Evolutionary conservation across 2,888 invertebrate species (phyloP), one percentile per base, ranked within the genome.

Genomic region (Zaprionus lineosus): DNA sequence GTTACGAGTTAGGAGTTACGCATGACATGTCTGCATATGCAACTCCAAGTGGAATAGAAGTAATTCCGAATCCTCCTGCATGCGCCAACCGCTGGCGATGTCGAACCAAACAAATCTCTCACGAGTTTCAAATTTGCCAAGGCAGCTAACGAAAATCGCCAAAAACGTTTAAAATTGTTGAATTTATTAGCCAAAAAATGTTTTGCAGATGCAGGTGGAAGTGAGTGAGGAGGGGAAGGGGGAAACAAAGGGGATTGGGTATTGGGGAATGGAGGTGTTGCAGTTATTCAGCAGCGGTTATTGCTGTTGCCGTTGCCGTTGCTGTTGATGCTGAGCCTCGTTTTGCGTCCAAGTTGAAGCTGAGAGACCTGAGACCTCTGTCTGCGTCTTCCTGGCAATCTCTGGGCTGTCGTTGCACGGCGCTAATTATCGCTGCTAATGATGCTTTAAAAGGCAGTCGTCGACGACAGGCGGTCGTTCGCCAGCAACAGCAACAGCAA

Each of bases 401-500:
- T 73, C 81, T 74, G 44, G 81, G 73, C 85, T 74, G 84, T 70
- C 73, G 73, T 75, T 86, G 73, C 85, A 77, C 76, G 74, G 77
- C 73, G 75, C 84, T 84, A 84, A 84, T 86, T 84, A 84, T 84
- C 84, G 78, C 86, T 75, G 84, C 86, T 84, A 84, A 84, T 84
- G 84, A 84, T 86, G 86, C 75, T 86, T 84, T 81, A 86, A 86
- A 86, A 86, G 81, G 84, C 81, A 85, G 77, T 84, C 81, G 79
- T 75, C 65, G 83, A 68, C 83, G 76, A 70, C 83, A 78, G 74
- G 81, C 81, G 77, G 77, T 81, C 79, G 66, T 48, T 52, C 34
- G 51, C 53, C 59, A 58, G 52, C 66, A 58, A 28, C 64, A 62
- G 3, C 66, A 58, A 9, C 71, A 43, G 3, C 52, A 41, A 6